A percentile compares a stretch with the other conserved stretches of the same genome.
Conservation (phyloP, 2,888 invertebrate genomes). For the Cephus spinipes region DNA sequence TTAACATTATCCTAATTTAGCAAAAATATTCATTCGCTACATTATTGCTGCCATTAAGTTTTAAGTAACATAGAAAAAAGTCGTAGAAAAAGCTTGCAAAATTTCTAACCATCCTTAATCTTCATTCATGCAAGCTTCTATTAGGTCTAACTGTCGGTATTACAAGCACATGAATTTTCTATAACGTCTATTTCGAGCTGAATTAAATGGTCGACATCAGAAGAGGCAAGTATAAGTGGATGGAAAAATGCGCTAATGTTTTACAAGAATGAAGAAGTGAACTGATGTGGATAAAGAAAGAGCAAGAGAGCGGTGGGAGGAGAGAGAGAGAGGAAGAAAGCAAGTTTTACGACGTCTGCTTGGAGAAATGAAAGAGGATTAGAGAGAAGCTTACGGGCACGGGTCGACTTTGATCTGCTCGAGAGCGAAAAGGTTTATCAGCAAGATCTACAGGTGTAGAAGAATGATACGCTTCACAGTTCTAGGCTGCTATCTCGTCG, state of each 20-base stretch:
- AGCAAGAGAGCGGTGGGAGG: accelerated
- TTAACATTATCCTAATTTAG: background rate
- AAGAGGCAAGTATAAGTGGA: background rate
- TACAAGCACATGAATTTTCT: background rate
- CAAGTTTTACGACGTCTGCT: background rate
- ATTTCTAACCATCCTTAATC: background rate
- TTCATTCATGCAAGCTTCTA: background rate
- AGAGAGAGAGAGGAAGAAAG: background rate
- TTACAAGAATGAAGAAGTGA: background rate
- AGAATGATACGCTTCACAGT: background rate
- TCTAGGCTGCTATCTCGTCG: background rate
- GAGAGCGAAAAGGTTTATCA: background rate
- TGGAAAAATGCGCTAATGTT: background rate
- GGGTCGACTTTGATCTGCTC: background rate
- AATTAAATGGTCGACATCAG: background rate
- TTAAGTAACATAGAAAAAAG: background rate
- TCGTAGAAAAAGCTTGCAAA: background rate
- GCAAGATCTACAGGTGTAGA: background rate
- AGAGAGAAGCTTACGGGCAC: background rate
- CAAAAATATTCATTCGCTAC: background rate
- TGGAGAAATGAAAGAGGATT: background rate
- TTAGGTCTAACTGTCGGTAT: background rate
- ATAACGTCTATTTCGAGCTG: background rate
- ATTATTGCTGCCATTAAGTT: background rate
- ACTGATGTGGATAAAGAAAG: background rate